A percentile compares a stretch with the other conserved stretches of the same genome.
phyloP scores from a whole-genome alignment of 2,797 vertebrate species.

The Hippopotamyrus pictus region DNA sequence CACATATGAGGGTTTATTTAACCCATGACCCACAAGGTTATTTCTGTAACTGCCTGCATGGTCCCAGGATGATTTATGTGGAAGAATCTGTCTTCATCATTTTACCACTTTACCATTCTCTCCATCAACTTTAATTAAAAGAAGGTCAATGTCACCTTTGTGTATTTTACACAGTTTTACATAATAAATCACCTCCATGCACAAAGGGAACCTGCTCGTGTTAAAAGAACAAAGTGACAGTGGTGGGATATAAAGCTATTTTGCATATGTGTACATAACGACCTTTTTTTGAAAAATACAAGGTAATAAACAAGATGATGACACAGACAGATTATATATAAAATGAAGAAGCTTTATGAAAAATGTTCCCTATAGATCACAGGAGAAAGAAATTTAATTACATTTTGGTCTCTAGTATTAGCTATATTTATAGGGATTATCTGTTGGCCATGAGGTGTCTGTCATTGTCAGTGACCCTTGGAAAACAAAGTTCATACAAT shows the following conservation, averaged over 20 bases:
- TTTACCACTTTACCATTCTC: conserved; percentile 91
- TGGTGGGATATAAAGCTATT: conserved; percentile 55
- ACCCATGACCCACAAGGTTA: conserved; percentile 89
- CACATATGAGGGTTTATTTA: conserved; percentile 69
- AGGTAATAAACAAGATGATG: conserved; percentile 60
- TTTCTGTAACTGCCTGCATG: conserved; percentile 68
- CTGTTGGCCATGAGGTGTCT: not conserved
- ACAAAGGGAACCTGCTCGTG: conserved; percentile 75
- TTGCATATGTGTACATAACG: conserved; percentile 63
- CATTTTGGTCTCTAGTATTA: not conserved
- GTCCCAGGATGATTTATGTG: conserved; percentile 84
- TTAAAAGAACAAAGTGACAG: conserved; percentile 72
- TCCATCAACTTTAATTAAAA: conserved; percentile 99
- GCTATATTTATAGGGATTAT: not conserved
- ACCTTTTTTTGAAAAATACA: conserved; percentile 52
- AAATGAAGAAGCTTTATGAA: conserved; percentile 8
- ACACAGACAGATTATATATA: not conserved
- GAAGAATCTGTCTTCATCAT: conserved; percentile 83
- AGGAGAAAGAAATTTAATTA: conserved; percentile 6
- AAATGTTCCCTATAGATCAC: not conserved
- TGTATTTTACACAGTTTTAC: conserved; percentile 84
- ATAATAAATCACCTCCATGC: conserved; percentile 89
- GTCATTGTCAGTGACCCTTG: not conserved
- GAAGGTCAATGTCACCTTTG: conserved; percentile 98
- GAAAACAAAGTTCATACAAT: not conserved